phyloP scores from a whole-genome alignment of 2,797 vertebrate species.

The Oryzias sinensis region DNA sequence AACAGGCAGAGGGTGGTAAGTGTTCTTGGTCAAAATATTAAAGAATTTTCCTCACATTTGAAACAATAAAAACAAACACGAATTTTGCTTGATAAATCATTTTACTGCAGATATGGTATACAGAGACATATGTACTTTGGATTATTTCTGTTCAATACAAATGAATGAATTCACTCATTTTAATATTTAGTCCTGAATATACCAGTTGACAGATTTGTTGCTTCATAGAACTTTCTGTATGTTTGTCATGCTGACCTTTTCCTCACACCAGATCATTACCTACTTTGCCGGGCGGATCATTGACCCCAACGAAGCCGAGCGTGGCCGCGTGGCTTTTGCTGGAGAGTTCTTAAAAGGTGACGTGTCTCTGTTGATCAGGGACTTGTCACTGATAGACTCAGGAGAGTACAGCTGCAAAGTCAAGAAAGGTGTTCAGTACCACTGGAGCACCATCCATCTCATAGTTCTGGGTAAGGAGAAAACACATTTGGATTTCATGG shows the following conservation, averaged over 20 bases:
- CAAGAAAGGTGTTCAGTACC: conserved; percentile 87
- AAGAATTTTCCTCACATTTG: too few relatives aligned
- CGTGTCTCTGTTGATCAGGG: conserved; percentile 85
- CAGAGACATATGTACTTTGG: too few relatives aligned
- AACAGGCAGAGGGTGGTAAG: conserved; percentile 86
- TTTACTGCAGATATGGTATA: too few relatives aligned
- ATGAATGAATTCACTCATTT: too few relatives aligned
- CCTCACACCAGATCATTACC: conserved; percentile 83
- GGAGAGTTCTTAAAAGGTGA: conserved; percentile 89
- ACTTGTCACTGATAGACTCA: conserved; percentile 85
- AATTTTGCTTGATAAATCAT: too few relatives aligned
- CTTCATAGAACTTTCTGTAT: neutral
- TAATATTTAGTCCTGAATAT: too few relatives aligned
- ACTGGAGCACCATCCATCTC: conserved; percentile 86
- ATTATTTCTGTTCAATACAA: too few relatives aligned
- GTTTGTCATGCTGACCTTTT: neutral
- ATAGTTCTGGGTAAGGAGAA: conserved; percentile 83
- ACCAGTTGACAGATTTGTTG: neutral
- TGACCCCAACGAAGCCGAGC: conserved; percentile 81
- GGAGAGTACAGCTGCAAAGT: conserved; percentile 94
- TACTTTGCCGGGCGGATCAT: conserved; percentile 86
- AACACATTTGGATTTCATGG: too few relatives aligned
- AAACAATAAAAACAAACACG: too few relatives aligned
- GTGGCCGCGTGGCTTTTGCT: conserved; percentile 83
- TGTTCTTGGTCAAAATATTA: neutral